These are phyloP conservation scores for Oreochromis spilurus DNA, from an alignment of 2,113 vertebrate species.

Conservation along the genomic window DNA sequence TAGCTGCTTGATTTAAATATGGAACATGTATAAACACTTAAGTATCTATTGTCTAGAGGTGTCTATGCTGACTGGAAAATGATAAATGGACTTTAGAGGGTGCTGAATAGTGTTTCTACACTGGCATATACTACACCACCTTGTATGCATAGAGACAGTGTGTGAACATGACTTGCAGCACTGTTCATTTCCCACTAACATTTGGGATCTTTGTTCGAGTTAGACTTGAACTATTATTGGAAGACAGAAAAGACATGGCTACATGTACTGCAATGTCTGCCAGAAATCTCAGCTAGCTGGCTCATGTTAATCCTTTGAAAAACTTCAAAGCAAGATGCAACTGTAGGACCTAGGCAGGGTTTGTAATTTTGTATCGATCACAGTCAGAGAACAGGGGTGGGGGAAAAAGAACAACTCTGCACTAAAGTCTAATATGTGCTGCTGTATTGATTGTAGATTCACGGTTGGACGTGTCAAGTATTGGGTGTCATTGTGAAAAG, in stretches of 20 bases:
- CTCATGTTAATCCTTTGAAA: slow-evolving; percentile 6
- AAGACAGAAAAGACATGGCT: slow-evolving; percentile 1
- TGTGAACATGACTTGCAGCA: neutral
- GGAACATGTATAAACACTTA: neutral
- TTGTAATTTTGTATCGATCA: slow-evolving; percentile 44
- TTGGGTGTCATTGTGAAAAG: slow-evolving; percentile 51
- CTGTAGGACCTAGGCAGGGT: neutral
- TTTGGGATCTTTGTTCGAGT: neutral
- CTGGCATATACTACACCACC: neutral
- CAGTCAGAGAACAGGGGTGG: neutral
- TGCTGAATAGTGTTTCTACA: neutral
- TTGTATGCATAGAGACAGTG: neutral
- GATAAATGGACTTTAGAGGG: neutral
- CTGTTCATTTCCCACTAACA: slow-evolving; percentile 21
- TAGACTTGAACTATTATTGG: neutral
- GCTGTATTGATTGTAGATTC: slow-evolving; percentile 39
- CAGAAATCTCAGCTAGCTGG: neutral
- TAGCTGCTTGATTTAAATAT: neutral
- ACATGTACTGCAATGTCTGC: neutral
- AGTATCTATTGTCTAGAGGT: neutral
- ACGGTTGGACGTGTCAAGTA: slow-evolving; percentile 33
- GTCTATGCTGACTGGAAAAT: neutral
- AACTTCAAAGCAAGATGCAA: slow-evolving; percentile 4
- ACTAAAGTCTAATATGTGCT: slow-evolving; percentile 6
- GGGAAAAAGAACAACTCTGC: neutral